A percentile compares a stretch with the other conserved stretches of the same genome.
Evolutionary conservation across 2,113 vertebrate species (phyloP).

Genomic region (Carlito syrichta): DNA sequence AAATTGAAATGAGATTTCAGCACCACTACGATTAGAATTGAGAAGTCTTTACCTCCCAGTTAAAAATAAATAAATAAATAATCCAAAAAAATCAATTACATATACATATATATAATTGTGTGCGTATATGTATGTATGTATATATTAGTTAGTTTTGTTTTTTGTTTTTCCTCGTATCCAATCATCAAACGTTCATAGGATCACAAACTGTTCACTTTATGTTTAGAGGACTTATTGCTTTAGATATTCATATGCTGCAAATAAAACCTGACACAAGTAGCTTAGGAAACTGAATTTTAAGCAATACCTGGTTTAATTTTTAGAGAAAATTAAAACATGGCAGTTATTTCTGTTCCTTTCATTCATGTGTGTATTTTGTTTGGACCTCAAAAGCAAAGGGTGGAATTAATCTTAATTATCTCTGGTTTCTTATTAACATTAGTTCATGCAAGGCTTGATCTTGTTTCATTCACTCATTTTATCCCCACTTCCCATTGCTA

Average conservation of each 20-base stretch:
- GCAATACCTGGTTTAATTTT: neutral
- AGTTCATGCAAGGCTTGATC: neutral
- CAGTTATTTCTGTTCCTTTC: neutral
- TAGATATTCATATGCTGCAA: constrained; percentile 62
- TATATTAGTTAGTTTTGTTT: neutral
- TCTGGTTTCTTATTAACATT: neutral
- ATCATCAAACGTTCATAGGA: constrained; percentile 78
- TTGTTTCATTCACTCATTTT: neutral
- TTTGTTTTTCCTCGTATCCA: constrained; percentile 56
- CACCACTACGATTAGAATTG: constrained; percentile 29
- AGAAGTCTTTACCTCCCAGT: neutral
- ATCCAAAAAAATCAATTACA: too few species aligned
- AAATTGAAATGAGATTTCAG: too few species aligned
- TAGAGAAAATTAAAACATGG: neutral
- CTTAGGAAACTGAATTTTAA: constrained; percentile 26
- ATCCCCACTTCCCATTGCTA: neutral
- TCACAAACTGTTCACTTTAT: constrained; percentile 75
- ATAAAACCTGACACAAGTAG: constrained; percentile 53
- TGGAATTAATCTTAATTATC: neutral
- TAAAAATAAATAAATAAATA: neutral
- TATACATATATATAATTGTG: too few species aligned
- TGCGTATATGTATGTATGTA: too few species aligned
- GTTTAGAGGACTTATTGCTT: constrained; percentile 62
- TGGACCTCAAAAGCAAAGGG: neutral
- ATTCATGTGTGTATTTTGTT: neutral